These are phyloP conservation scores for Coenonympha arcania DNA, from an alignment of 2,888 invertebrate species.

Conservation along the genomic window DNA sequence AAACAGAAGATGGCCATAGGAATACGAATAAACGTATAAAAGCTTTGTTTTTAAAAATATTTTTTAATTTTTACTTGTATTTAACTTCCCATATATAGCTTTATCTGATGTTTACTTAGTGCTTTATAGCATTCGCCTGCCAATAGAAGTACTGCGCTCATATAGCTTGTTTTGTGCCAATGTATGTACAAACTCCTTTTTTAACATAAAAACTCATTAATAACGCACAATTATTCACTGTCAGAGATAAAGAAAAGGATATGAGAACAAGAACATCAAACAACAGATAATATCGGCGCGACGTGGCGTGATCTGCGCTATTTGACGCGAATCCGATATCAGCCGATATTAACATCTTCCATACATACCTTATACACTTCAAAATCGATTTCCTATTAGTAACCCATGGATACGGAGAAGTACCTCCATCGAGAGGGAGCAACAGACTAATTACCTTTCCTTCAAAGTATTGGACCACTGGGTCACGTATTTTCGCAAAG, in stretches of 20 bases:
- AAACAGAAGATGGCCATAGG: no score
- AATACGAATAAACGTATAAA: no score
- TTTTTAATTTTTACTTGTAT: no score
- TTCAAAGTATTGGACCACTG: background rate
- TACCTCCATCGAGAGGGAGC: background rate
- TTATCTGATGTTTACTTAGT: no score
- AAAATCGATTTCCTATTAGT: constrained; percentile 3
- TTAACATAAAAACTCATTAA: no score
- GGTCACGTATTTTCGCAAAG: no score
- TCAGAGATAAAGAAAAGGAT: background rate
- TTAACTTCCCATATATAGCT: no score
- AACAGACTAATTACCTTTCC: background rate
- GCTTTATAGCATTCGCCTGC: no score
- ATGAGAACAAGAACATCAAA: constrained; percentile 4
- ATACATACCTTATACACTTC: constrained; percentile 2
- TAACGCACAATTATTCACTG: background rate
- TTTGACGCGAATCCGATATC: background rate
- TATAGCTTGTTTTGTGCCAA: no score
- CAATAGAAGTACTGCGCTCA: no score
- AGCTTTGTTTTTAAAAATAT: no score
- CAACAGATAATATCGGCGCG: background rate
- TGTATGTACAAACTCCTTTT: no score
- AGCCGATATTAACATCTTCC: constrained; percentile 1
- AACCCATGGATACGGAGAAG: background rate
- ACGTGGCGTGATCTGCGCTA: background rate